Percentiles rank a stretch among this genome's conserved stretches.
Evolutionary conservation across 2,888 invertebrate genomes (phyloP).

Genomic region (Drosophila affinis): DNA sequence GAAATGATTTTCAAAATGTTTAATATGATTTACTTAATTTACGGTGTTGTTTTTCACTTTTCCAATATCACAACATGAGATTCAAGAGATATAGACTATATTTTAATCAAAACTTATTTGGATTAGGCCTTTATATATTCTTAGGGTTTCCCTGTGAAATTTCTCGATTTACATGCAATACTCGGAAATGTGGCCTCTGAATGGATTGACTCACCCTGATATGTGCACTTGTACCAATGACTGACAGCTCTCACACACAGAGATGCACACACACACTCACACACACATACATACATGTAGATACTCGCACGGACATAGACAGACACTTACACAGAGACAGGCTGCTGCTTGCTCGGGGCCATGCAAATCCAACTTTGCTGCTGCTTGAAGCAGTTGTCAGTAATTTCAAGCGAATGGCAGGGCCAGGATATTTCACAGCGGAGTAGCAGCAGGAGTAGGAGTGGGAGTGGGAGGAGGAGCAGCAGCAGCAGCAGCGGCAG

Average conservation of each 20-base stretch:
- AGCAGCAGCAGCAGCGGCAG: conserved; percentile 2
- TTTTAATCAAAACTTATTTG: too few relatives aligned
- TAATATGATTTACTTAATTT: too few relatives aligned
- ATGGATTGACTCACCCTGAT: conserved; percentile 47
- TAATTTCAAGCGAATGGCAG: conserved; percentile 56
- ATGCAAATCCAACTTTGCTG: conserved; percentile 64
- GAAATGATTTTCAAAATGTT: not conserved
- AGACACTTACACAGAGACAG: conserved; percentile 3
- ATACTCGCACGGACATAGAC: not conserved
- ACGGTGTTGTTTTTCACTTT: too few relatives aligned
- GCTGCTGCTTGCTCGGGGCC: conserved; percentile 46
- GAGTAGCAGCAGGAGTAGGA: conserved; percentile 26
- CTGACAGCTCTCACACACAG: conserved; percentile 57
- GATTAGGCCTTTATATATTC: too few relatives aligned
- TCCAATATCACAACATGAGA: too few relatives aligned
- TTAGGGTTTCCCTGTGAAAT: not conserved
- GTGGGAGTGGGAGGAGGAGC: not conserved
- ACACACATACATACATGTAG: not conserved
- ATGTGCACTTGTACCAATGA: conserved; percentile 73
- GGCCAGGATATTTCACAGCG: conserved; percentile 32
- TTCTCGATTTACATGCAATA: too few relatives aligned
- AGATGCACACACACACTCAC: conserved; percentile 6
- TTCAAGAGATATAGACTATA: too few relatives aligned
- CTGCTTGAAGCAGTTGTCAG: conserved; percentile 57
- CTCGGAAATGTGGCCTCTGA: not conserved